Evolutionary conservation across 1,140 invertebrate species (phyloP), one percentile per base, ranked within the genome.

Genomic region (Acromyrmex heyeri): DNA sequence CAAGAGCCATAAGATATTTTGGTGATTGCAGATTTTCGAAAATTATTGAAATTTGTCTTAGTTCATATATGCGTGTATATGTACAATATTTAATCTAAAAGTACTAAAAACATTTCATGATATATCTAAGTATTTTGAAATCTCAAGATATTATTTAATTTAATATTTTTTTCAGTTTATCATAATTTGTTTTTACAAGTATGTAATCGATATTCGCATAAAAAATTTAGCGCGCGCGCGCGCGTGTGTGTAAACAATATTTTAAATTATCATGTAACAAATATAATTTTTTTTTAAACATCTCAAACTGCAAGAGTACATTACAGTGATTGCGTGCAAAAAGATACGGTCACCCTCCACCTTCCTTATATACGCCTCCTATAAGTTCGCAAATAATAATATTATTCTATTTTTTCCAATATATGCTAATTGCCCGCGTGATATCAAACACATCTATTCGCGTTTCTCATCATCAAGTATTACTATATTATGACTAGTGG

Each of bases 401-500:
- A 10, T 10, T 7, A 34, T 77, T 12, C 30, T 27, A 86, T 88
- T 18, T 76, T 70, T 24, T 21, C 3, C 12, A 27, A 48, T 8
- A 14, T 44, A 12, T 48, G 53, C 55, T 57, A 57, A 57, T 57
- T 57, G 55, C n/a, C 0, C 8, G 55, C 0, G 14, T 50, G 48
- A 38, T 30, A 69, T 65, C 8, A 69, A 70, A 44, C 44, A 14
- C 27, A 8, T 30, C 24, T 21, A 30, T 62, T 27, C 44, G 44
- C n/a, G 18, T 24, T 18, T n/a, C 53, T 72, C 12, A 53, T 76
- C 70, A 3, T 18, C 0, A 62, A 85, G 18, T 77, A 64, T 85
- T 65, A 27, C 27, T 53, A 14, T 90, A 70, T 91, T 91, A 85
- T 91, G 89, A 75, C 88, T 91, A 27, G 18, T 24, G 82, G 77